These are phyloP conservation scores for Sebastes paucispinis DNA, from an alignment of 2,797 vertebrate species.

Conservation along the genomic window DNA sequence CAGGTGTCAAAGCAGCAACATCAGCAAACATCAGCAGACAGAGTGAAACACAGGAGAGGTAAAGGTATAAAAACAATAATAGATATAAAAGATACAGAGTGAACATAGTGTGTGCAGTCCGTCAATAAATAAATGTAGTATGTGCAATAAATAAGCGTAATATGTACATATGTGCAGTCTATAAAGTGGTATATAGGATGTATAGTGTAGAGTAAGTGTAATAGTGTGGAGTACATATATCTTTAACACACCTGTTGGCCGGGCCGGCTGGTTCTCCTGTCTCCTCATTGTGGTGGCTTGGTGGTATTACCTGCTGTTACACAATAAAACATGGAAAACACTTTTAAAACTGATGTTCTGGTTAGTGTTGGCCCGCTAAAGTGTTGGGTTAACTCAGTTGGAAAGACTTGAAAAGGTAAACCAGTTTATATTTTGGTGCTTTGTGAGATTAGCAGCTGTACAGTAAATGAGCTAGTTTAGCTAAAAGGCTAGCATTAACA, in stretches of 20 bases:
- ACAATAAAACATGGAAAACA: background rate
- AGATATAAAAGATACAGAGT: too few species aligned
- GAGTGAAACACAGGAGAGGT: too few species aligned
- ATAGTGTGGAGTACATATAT: background rate
- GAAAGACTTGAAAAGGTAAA: background rate
- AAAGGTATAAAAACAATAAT: too few species aligned
- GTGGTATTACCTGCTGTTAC: background rate
- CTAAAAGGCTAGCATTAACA: background rate
- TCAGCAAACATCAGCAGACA: too few species aligned
- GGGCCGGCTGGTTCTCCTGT: conserved; percentile 59
- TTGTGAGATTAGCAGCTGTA: background rate
- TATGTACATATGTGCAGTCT: too few species aligned
- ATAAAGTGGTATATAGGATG: too few species aligned
- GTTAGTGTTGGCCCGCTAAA: background rate
- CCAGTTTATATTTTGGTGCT: background rate
- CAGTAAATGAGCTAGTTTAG: background rate
- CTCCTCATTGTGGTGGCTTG: conserved; percentile 64
- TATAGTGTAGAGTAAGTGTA: too few species aligned
- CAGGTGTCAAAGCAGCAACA: too few species aligned
- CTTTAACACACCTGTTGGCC: conserved; percentile 68
- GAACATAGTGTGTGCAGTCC: too few species aligned
- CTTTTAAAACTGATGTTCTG: background rate
- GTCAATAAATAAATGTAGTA: too few species aligned
- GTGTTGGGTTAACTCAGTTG: background rate
- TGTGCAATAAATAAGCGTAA: too few species aligned